Base-by-base conservation (phyloP, 2,797 vertebrate species). In the Thaleichthys pacificus region DNA sequence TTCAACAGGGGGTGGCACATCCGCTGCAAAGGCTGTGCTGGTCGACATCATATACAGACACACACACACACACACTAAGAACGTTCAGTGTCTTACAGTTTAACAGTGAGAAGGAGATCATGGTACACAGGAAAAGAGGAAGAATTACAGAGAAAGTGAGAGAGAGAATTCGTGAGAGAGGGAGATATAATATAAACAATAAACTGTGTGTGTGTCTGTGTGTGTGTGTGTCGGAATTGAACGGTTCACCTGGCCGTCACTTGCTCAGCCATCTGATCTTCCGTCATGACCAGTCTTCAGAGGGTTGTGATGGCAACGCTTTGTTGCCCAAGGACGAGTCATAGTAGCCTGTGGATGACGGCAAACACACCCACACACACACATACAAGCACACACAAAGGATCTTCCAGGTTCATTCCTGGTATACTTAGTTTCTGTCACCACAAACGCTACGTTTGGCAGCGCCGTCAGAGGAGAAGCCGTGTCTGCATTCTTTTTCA, bases 211-310 rank as follows among this genome's bases (percentile, higher is more conserved):
- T 49, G 17, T 66, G 60, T 68, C 35, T 28, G 8, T 63, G 19
- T 32, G 15, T 63, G 30, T 47, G 35, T 66, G 26, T 3, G 21
- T 38, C 7, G 4, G 70, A 49, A 67, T 21, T 70, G 77, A 81
- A 71, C 66, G 62, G 66, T 69, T 77, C 82, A n/a, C 1, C 77
- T 84, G 82, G 66, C 38, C 69, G 68, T 78, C 75, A 80, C 69
- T 77, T 68, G 83, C 65, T 82, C 80, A 83, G 71, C 51, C 68
- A 77, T 76, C 71, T 77, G 76, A 80, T 87, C 81, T 70, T 78
- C 72, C 70, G 57, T 61, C 68, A 76, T 5, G 66, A 66, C 21
- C 1, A 75, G 56, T 66, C 85, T 75, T 61, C 4, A 14, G 84
- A 78, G 86, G 83, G 74, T 81, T 82, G 67, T 65, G 70, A 78